Evolutionary conservation across 2,888 invertebrate species (phyloP).

Genomic region (Diaperis boleti): DNA sequence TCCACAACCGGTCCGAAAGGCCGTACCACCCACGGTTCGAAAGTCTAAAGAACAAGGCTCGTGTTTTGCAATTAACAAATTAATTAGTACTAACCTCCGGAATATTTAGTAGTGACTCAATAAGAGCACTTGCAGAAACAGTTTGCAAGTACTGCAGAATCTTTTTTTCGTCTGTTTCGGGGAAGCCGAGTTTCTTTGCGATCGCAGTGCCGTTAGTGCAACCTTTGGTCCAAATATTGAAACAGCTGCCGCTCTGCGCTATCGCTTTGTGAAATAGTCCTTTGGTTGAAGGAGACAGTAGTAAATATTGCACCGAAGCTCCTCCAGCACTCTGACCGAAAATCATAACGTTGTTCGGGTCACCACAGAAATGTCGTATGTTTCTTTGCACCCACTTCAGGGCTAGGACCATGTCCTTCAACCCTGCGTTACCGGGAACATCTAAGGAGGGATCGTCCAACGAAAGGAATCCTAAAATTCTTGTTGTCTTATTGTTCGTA

Average conservation of each 20-base stretch:
- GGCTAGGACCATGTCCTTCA: constrained; percentile 69
- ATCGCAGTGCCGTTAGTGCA: constrained; percentile 3
- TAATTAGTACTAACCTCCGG: constrained; percentile 12
- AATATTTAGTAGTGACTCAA: constrained; percentile 14
- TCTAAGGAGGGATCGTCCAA: constrained; percentile 66
- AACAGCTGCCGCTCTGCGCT: constrained; percentile 56
- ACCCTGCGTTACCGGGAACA: constrained; percentile 69
- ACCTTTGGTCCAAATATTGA: constrained; percentile 54
- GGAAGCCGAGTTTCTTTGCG: constrained; percentile 1
- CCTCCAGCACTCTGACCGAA: constrained; percentile 71
- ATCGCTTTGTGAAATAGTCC: constrained; percentile 61
- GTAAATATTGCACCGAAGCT: constrained; percentile 67
- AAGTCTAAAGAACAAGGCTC: no score
- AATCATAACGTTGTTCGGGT: constrained; percentile 68
- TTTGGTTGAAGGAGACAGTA: constrained; percentile 66
- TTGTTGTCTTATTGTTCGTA: neutral
- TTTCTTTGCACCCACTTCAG: constrained; percentile 69
- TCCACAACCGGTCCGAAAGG: constrained; percentile 47
- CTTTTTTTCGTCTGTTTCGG: constrained; percentile 15
- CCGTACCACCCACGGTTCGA: constrained; percentile 11
- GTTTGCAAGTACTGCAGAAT: constrained; percentile 17
- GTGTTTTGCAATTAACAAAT: neutral
- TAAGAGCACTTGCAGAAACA: constrained; percentile 1
- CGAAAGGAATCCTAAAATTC: constrained; percentile 66
- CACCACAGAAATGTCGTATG: constrained; percentile 68